Evolutionary conservation across 2,888 invertebrate genomes (phyloP).

Genomic region (Hyles lineata): DNA sequence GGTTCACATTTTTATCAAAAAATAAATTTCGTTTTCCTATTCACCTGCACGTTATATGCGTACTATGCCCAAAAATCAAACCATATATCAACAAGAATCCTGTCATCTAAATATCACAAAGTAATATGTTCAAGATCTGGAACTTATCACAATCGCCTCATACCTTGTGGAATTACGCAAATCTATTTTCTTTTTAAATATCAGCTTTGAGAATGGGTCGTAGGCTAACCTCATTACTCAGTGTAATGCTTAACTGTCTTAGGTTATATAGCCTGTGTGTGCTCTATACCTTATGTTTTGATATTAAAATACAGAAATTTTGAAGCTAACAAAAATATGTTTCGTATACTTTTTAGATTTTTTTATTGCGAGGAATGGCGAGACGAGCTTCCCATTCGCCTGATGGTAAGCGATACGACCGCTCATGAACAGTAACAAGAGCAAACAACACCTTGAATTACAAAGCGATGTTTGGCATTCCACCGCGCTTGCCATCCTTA

Average conservation of each 20-base stretch:
- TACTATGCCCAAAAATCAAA: not conserved
- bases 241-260: conserved; percentile 1
- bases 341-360: too few relatives aligned
- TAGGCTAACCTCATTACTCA: conserved; percentile 14
- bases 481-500: too few relatives aligned
- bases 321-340: too few relatives aligned
- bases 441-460: too few relatives aligned
- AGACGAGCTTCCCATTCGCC: too few relatives aligned
- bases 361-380: too few relatives aligned
- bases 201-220: not conserved
- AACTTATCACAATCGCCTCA: not conserved
- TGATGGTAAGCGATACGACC: too few relatives aligned
- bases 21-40: not conserved
- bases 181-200: conserved; percentile 7
- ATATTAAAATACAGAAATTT: too few relatives aligned
- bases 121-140: not conserved
- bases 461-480: too few relatives aligned
- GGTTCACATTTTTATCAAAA: too few relatives aligned
- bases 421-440: too few relatives aligned
- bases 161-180: not conserved
- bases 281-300: not conserved
- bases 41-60: not conserved
- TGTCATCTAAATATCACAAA: not conserved
- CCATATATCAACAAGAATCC: not conserved
- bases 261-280: not conserved